phyloP scores from a whole-genome alignment of 2,888 invertebrate species.

The Pimpla rufipes region DNA sequence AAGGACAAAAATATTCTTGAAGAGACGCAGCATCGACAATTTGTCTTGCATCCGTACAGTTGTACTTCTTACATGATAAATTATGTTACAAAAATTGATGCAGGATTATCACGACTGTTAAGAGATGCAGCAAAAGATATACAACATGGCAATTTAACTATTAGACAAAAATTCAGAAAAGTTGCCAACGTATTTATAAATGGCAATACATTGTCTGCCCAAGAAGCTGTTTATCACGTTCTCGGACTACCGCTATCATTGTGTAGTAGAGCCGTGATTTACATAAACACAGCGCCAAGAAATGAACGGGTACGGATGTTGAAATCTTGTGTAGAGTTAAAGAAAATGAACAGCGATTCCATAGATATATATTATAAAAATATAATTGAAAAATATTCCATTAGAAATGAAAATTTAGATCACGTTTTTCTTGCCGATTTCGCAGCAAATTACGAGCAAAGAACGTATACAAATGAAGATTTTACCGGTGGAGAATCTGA shows the following conservation, averaged over 20 bases:
- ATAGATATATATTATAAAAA: slow-evolving; percentile 51
- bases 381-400: slow-evolving; percentile 37
- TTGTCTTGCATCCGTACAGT: slow-evolving; percentile 61
- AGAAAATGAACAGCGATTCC: slow-evolving; percentile 40
- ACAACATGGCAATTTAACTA: slow-evolving; percentile 62
- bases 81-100: slow-evolving; percentile 52
- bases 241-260: slow-evolving; percentile 69
- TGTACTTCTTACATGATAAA: slow-evolving; percentile 62
- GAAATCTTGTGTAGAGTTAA: slow-evolving; percentile 49
- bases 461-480: slow-evolving; percentile 39
- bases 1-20: slow-evolving; percentile 25
- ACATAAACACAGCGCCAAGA: slow-evolving; percentile 66
- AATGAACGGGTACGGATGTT: slow-evolving; percentile 61
- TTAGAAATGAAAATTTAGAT: background rate
- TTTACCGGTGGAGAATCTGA: no score
- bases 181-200: slow-evolving; percentile 71
- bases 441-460: slow-evolving; percentile 28
- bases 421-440: slow-evolving; percentile 48
- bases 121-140: slow-evolving; percentile 66
- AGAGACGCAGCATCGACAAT: slow-evolving; percentile 58
- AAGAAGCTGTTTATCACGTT: slow-evolving; percentile 71
- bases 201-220: slow-evolving; percentile 36
- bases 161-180: slow-evolving; percentile 69
- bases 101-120: slow-evolving; percentile 63
- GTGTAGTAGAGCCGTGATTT: slow-evolving; percentile 65